phyloP scores from a whole-genome alignment of 2,888 invertebrate genomes.

The Tridacna crocea region DNA sequence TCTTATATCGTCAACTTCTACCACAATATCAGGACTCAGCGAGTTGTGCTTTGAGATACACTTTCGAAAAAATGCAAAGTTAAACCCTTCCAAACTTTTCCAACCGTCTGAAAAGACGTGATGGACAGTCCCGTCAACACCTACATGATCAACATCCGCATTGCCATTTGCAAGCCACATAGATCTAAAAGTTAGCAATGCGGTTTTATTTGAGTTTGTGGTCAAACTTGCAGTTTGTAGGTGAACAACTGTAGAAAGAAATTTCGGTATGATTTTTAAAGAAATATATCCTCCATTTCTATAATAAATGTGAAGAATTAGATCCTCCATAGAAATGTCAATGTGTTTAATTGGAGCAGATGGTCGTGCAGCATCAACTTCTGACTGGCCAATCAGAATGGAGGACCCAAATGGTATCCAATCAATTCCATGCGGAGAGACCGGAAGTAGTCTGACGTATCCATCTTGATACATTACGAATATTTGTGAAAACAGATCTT shows the following conservation, averaged over 20 bases:
- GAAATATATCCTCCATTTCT: constrained; percentile 43
- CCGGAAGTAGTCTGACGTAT: constrained; percentile 54
- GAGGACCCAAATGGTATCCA: constrained; percentile 70
- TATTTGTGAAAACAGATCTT: constrained; percentile 58
- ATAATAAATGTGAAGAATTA: constrained; percentile 35
- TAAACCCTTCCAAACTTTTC: constrained; percentile 53
- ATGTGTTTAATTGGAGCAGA: constrained; percentile 49
- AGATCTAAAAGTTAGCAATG: constrained; percentile 65
- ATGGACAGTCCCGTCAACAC: constrained; percentile 46
- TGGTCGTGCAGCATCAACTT: constrained; percentile 42
- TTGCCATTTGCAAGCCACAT: constrained; percentile 70
- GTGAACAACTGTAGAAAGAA: constrained; percentile 27
- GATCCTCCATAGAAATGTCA: constrained; percentile 34
- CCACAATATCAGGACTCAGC: constrained; percentile 64
- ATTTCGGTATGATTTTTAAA: constrained; percentile 34
- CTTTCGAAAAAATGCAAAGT: constrained; percentile 63
- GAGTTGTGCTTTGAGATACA: constrained; percentile 69
- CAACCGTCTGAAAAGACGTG: constrained; percentile 58
- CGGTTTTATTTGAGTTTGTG: constrained; percentile 36
- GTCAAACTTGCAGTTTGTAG: constrained; percentile 37
- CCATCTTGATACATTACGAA: constrained; percentile 68
- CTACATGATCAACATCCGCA: constrained; percentile 67
- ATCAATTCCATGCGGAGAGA: constrained; percentile 58
- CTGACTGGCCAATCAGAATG: constrained; percentile 63
- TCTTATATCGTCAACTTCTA: background rate